phyloP scores from a whole-genome alignment of 2,888 invertebrate species.

The Quadriops clusia region DNA sequence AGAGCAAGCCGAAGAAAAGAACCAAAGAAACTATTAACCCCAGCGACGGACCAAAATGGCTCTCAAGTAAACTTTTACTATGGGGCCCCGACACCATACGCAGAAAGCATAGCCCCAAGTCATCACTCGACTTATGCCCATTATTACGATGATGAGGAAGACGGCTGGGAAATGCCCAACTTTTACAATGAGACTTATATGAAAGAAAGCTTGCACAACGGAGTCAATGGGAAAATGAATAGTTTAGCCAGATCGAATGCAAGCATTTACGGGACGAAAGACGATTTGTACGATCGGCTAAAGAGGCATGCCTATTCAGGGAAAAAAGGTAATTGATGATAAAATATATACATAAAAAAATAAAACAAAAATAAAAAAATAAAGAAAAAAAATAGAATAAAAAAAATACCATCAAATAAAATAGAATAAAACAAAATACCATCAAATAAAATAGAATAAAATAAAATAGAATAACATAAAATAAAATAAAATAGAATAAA shows the following conservation, averaged over 20 bases:
- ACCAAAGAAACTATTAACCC: conserved; percentile 82
- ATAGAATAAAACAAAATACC: conserved; percentile 6
- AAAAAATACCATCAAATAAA: conserved; percentile 2
- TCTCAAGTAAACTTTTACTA: conserved; percentile 95
- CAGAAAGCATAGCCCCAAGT: conserved; percentile 88
- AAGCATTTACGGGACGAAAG: conserved; percentile 89
- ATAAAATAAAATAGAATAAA: too few species aligned
- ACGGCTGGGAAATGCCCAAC: conserved; percentile 96
- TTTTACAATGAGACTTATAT: conserved; percentile 94
- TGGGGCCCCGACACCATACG: conserved; percentile 88
- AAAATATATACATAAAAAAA: neutral
- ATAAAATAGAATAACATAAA: too few species aligned
- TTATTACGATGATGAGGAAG: conserved; percentile 91
- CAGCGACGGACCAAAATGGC: conserved; percentile 82
- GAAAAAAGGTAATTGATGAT: conserved; percentile 68
- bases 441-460: too few species aligned
- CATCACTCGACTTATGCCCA: conserved; percentile 93
- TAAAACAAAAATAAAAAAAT: too few species aligned
- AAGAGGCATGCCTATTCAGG: conserved; percentile 90
- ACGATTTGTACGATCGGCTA: conserved; percentile 88
- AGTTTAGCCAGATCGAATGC: conserved; percentile 87
- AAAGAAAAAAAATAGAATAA: neutral
- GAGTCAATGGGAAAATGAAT: conserved; percentile 70
- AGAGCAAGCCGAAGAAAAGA: conserved; percentile 79
- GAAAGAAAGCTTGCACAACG: conserved; percentile 85